These are phyloP conservation scores for Cheilosia vulpina DNA, from an alignment of 2,888 invertebrate genomes.

Conservation along the genomic window DNA sequence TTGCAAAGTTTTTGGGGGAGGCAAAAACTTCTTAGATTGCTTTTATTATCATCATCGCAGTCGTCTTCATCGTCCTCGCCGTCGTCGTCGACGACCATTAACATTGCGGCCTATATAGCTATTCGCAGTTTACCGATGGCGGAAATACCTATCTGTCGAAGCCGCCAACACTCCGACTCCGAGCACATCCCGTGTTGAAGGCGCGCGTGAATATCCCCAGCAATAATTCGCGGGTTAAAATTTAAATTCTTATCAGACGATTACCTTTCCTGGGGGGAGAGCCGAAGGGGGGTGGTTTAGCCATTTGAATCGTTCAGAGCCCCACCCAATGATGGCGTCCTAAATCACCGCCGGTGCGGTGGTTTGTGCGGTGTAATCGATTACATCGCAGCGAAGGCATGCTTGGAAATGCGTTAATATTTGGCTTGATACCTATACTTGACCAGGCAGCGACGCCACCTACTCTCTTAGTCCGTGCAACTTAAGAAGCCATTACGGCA, in stretches of 20 bases:
- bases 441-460: conserved; percentile 54
- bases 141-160: conserved; percentile 64
- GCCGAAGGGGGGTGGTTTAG: conserved; percentile 2
- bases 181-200: neutral
- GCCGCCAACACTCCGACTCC: conserved; percentile 16
- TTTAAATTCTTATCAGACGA: conserved; percentile 74
- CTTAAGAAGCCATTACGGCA: conserved; percentile 72
- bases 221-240: conserved; percentile 71
- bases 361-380: conserved; percentile 67
- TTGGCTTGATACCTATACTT: conserved; percentile 31
- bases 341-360: conserved; percentile 58
- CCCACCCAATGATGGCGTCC: conserved; percentile 1
- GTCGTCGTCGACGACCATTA: conserved; percentile 34
- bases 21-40: conserved; percentile 77
- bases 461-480: conserved; percentile 62
- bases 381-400: conserved; percentile 31
- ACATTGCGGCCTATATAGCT: conserved; percentile 43
- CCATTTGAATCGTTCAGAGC: conserved; percentile 35
- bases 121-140: conserved; percentile 27
- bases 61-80: conserved; percentile 45
- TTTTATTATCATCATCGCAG: conserved; percentile 76
- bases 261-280: conserved; percentile 44
- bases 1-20: conserved; percentile 55
- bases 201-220: conserved; percentile 60
- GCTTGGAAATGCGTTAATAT: conserved; percentile 40